These are phyloP conservation scores for Anguilla obscura DNA, from an alignment of 2,797 vertebrate genomes.

Conservation along the genomic window DNA sequence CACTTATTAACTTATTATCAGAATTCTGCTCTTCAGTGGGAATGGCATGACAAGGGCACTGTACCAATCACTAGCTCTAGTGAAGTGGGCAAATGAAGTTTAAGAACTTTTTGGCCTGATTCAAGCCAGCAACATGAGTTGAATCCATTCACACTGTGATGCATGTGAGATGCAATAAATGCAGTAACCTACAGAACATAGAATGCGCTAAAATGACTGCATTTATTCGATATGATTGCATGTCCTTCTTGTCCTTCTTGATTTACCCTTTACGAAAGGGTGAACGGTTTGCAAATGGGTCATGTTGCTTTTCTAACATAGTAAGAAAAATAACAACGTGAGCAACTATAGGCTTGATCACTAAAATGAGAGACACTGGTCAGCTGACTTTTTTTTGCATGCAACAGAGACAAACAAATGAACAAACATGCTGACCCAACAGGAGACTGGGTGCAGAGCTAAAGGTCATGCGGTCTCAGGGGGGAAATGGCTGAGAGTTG, in stretches of 20 bases:
- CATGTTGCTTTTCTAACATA: neutral
- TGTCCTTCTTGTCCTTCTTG: neutral
- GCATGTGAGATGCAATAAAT: neutral
- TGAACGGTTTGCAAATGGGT: neutral
- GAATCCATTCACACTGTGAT: neutral
- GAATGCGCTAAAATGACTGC: neutral
- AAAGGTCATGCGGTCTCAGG: neutral
- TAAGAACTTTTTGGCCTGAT: neutral
- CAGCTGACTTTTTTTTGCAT: neutral
- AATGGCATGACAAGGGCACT: neutral
- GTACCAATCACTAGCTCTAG: neutral
- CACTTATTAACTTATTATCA: neutral
- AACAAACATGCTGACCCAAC: neutral
- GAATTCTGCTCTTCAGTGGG: neutral
- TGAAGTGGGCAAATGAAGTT: neutral
- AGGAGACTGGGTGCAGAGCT: neutral
- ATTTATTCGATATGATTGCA: neutral
- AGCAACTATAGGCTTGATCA: neutral
- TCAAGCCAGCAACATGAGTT: neutral
- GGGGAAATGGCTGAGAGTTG: neutral
- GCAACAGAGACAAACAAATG: neutral
- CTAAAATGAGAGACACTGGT: neutral
- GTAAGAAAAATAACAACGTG: neutral
- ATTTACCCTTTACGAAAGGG: neutral
- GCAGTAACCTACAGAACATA: neutral